These are phyloP conservation scores for Drosophila athabasca DNA, from an alignment of 1,140 invertebrate genomes.

Conservation along the genomic window DNA sequence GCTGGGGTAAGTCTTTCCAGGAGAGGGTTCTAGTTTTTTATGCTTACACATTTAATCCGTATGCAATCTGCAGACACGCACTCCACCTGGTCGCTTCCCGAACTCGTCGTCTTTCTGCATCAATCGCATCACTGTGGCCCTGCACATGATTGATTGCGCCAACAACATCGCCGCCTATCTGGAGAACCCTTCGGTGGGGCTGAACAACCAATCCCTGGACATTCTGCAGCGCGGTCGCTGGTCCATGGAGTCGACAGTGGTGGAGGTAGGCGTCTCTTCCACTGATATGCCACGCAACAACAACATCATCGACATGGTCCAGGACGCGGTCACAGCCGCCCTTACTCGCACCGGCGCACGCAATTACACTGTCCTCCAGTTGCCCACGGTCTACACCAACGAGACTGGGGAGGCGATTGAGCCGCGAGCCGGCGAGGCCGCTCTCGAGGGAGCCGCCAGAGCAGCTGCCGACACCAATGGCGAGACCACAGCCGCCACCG, in stretches of 20 bases:
- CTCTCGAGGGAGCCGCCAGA: constrained; percentile 20
- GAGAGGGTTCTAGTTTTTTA: background rate
- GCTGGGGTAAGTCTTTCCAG: constrained; percentile 44
- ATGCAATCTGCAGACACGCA: constrained; percentile 34
- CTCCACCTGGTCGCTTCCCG: constrained; percentile 62
- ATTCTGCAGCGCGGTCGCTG: constrained; percentile 79
- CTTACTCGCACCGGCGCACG: constrained; percentile 68
- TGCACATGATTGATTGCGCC: constrained; percentile 82
- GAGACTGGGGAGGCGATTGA: constrained; percentile 38
- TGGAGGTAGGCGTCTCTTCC: constrained; percentile 83
- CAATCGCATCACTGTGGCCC: constrained; percentile 82
- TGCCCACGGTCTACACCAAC: constrained; percentile 72
- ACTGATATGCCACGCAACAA: constrained; percentile 80
- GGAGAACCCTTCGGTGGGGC: constrained; percentile 77
- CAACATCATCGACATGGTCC: constrained; percentile 81
- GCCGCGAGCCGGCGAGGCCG: constrained; percentile 20
- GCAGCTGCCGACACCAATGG: constrained; percentile 41
- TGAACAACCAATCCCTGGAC: constrained; percentile 79
- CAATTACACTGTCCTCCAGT: constrained; percentile 78
- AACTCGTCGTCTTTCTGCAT: constrained; percentile 82
- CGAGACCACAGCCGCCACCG: constrained; percentile 60
- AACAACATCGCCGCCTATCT: constrained; percentile 82
- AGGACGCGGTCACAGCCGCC: constrained; percentile 80
- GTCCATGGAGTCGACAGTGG: constrained; percentile 83
- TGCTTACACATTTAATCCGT: background rate